These are phyloP conservation scores for Morinoia aosen DNA, from an alignment of 2,888 invertebrate species.

Conservation along the genomic window DNA sequence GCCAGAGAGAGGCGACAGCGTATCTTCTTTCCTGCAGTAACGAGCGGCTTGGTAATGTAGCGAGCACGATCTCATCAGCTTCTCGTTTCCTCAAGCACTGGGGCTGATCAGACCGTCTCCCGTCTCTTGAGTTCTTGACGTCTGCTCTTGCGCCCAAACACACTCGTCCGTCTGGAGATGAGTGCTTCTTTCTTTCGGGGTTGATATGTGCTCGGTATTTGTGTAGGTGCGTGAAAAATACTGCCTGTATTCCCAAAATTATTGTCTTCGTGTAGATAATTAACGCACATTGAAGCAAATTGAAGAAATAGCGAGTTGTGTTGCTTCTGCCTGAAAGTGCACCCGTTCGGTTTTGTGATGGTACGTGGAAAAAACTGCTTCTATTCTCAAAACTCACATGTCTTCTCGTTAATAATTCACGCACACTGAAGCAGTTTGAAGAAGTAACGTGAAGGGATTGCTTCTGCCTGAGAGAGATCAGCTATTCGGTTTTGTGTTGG, in stretches of 20 bases:
- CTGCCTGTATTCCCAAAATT: background rate
- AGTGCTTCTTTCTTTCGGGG: background rate
- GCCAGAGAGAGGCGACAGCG: background rate
- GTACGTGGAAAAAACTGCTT: no score
- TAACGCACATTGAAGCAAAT: background rate
- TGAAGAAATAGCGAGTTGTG: background rate
- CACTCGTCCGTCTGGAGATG: background rate
- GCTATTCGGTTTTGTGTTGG: no score
- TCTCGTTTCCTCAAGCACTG: constrained; percentile 42
- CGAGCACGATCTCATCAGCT: constrained; percentile 27
- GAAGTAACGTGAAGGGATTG: no score
- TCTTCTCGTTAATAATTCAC: no score
- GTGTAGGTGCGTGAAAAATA: background rate
- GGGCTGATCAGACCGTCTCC: background rate
- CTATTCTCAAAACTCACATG: no score
- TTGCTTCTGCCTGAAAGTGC: no score
- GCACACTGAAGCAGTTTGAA: no score
- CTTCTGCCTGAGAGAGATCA: background rate
- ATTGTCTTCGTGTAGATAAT: background rate
- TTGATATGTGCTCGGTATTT: background rate
- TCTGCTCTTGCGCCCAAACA: background rate
- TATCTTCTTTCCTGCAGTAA: constrained; percentile 31
- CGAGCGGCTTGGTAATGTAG: constrained; percentile 43
- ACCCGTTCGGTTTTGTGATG: no score
- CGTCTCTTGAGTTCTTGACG: background rate